phyloP scores from a whole-genome alignment of 2,888 invertebrate species.

The Idaea aversata region DNA sequence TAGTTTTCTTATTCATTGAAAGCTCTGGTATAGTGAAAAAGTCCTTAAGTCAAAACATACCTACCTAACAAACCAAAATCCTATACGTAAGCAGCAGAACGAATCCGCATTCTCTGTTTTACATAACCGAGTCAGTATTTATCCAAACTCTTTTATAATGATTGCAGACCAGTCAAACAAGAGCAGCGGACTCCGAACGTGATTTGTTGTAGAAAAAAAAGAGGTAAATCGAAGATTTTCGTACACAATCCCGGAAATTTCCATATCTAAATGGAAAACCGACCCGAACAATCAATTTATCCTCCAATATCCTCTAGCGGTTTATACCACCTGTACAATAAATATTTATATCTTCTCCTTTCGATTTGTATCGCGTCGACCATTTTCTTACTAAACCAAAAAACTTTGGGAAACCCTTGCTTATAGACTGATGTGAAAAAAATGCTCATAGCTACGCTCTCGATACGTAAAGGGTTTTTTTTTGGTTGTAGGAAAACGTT shows the following conservation, averaged over 20 bases:
- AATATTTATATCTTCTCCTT: constrained; percentile 75
- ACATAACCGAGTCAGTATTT: constrained; percentile 5
- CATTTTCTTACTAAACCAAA: constrained; percentile 46
- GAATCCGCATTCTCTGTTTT: not conserved
- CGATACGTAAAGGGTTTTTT: not conserved
- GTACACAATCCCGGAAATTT: constrained; percentile 79
- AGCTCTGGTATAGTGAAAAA: no score
- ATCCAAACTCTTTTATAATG: constrained; percentile 29
- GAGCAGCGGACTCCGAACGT: constrained; percentile 49
- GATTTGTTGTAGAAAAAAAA: constrained; percentile 68
- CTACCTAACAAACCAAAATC: no score
- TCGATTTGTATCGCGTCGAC: constrained; percentile 62
- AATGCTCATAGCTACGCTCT: not conserved
- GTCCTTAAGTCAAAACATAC: no score
- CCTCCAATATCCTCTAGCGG: constrained; percentile 78
- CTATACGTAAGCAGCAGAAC: not conserved
- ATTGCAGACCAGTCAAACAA: constrained; percentile 43
- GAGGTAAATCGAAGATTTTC: constrained; percentile 75
- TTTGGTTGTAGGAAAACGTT: no score
- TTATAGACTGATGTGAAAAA: constrained; percentile 17
- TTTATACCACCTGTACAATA: constrained; percentile 80
- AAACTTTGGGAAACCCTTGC: constrained; percentile 31
- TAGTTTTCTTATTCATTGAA: no score
- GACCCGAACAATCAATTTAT: constrained; percentile 80
- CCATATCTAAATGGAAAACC: constrained; percentile 81